Evolutionary conservation across 1,140 invertebrate genomes (phyloP), one percentile per base, ranked within the genome.

Genomic region (Drosophila oshimai): DNA sequence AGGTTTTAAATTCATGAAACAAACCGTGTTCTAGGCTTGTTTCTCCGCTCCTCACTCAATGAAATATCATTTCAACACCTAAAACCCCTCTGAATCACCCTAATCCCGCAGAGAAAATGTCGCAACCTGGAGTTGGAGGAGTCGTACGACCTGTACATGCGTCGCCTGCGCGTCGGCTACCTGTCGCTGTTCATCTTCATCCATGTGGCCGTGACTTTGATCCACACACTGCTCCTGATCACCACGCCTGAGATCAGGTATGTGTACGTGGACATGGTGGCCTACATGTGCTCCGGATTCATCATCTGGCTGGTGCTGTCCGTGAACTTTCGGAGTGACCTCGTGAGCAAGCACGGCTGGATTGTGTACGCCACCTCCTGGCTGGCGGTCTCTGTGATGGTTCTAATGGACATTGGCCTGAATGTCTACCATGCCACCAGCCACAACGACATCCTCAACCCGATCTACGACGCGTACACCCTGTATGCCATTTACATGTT

Each of bases 401-500:
- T 91, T 0, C 22, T 90, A 2, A 74, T 89, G 78, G 94, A 95
- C 77, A 84, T 94, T 20, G 91, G 92, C 0, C 77, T 94, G 3
- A 93, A 93, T 10, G 68, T 93, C 17, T 94, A 93, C 77, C 92
- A 94, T 61, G 90, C 91, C 24, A 68, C 91, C 9, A 83, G 67
- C 6, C 88, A 83, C 36, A 89, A 91, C 22, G 72, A 73, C 10
- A 81, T 84, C 17, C 81, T 94, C 1, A 90, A 95, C 57, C 95
- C 95, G 24, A 94, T 94, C 1, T 95, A 95, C 74, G 92, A 93
- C 6, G 94, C 95, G 0, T 94, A 95, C 86, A 93, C 94, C 0
- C 90, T 96, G 1, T 92, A 96, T 34, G 94, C 94, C 0, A 94
- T 95, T 51, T 96, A 97, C 79, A 93, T 96, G 68, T 97, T 96